Base-by-base conservation (phyloP, 1,140 invertebrate genomes). In the Charaxes varanes region DNA sequence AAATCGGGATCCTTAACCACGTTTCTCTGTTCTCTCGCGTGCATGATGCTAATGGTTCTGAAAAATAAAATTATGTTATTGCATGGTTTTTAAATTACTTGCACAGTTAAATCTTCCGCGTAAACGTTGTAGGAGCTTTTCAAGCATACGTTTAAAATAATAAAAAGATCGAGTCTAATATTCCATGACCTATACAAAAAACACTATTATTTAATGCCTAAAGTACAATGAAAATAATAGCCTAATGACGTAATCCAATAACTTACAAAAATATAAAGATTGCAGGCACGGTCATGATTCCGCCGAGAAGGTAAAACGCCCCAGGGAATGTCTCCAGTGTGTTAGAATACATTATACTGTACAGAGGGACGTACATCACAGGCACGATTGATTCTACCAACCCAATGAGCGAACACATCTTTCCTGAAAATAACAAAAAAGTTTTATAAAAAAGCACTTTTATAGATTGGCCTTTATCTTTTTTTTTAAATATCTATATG, bases 401-500 rank as follows among this genome's bases (percentile, higher is more conserved):
- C 0, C 85, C 86, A 23, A 88, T 85, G 4, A 88, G 40, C 2
- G 87, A 87, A 44, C 86, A 86, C 42, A 87, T 87, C 64, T 87
- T 87, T n/a, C 86, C 87, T 82, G 82, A 55, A 84, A 82, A 14
- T 11, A 28, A 41, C 18, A 36, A 33, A 48, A 14, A 8, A 13
- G 15, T 27, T 2, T 36, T 10, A 13, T 19, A 16, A 28, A 5
- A 22, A 13, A 14, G 15, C 5, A 6, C n/a, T 1, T 1, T 6
- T 2, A 19, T 19, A 6, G n/a, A 19, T 5, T 19, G n/a, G 1
- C 1, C 1, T 6, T 19, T 7, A 19, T 19, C 18, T 19, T 6
- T 6, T 7, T 6, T 19, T 19, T 7, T 6, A 7, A 19, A 19
- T 19, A 5, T 19, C n/a, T 19, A 19, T 7, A 7, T 19, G 10